Base-by-base conservation (phyloP, 2,113 vertebrate species). In the Anthoscopus minutus region DNA sequence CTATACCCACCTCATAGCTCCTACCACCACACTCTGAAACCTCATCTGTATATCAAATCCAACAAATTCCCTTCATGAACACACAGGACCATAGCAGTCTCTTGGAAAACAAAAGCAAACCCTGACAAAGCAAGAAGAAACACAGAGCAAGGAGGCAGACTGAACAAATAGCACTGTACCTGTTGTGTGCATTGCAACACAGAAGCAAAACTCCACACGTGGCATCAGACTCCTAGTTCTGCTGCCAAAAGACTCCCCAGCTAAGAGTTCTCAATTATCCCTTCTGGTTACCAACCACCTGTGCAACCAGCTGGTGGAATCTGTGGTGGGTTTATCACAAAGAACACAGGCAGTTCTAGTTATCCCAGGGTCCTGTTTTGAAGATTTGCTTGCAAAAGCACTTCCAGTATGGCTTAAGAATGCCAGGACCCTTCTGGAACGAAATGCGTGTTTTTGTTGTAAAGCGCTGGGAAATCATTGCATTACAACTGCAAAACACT, bases 121-220 rank as follows among this genome's bases (percentile, higher is more conserved):
- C 6, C 13, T 21, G 10, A 19, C 4, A 38, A 14, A 62, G 18
- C 24, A 54, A 40, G 27, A 38, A 56, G 11, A 35, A 72, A 24
- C 18, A 28, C 7, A 0, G 2, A 50, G 2, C 33, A 28, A 78
- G 22, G 21, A 45, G 5, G 20, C 15, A 50, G 15, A n/a, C 4
- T 4, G 8, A 58, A 33, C 3, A 3, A 72, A 69, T 2, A 77
- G 4, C 35, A 64, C 37, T 1, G 20, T 73, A 88, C 74, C 86
- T 73, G 13, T 6, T 28, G 2, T 4, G 8, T 12, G 13, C 1
- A 0, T 7, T 25, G 28, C 19, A 30, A 14, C 13, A 11, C 42
- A 58, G 64, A 64, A 69, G 4, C 62, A 48, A 44, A 66, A 48
- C 18, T 19, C 12, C 8, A 8, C 28, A 25, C 1, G 0, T 6